Conservation (phyloP, 1,140 invertebrate genomes). For the Pachypeltis micranthus region DNA sequence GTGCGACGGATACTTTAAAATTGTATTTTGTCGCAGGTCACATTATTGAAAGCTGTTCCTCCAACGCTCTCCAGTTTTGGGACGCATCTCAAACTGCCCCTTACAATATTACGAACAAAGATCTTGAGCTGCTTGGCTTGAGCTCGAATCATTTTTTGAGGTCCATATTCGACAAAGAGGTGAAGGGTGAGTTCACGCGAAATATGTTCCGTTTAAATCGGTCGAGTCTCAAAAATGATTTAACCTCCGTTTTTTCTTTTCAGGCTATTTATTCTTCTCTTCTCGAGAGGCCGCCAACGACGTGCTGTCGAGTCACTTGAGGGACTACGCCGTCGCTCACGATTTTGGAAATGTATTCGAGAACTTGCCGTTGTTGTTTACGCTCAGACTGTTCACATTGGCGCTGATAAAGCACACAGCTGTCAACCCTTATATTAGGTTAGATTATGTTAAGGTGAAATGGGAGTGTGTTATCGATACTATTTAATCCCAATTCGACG, state of each 20-base stretch:
- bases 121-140: conserved; percentile 15
- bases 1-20: too few species aligned
- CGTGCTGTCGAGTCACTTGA: conserved; percentile 9
- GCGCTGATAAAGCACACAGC: conserved; percentile 43
- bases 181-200: conserved; percentile 7
- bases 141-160: conserved; percentile 16
- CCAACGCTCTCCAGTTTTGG: conserved; percentile 6
- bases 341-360: conserved; percentile 27
- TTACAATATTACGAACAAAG: conserved; percentile 12
- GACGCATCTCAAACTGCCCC: background rate
- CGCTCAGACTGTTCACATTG: conserved; percentile 41
- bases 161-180: conserved; percentile 2
- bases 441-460: too few species aligned
- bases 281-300: conserved; percentile 17
- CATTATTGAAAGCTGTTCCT: conserved; percentile 16
- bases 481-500: too few species aligned
- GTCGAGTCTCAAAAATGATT: background rate
- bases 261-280: conserved; percentile 17
- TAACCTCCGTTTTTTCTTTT: conserved; percentile 8
- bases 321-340: conserved; percentile 13
- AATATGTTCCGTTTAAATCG: too few species aligned
- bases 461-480: too few species aligned
- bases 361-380: conserved; percentile 38
- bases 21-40: too few species aligned
- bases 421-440: conserved; percentile 25